A percentile compares a stretch with the other conserved stretches of the same genome.
Evolutionary conservation across 1,140 invertebrate species (phyloP).

Genomic region (Orchesella cincta): DNA sequence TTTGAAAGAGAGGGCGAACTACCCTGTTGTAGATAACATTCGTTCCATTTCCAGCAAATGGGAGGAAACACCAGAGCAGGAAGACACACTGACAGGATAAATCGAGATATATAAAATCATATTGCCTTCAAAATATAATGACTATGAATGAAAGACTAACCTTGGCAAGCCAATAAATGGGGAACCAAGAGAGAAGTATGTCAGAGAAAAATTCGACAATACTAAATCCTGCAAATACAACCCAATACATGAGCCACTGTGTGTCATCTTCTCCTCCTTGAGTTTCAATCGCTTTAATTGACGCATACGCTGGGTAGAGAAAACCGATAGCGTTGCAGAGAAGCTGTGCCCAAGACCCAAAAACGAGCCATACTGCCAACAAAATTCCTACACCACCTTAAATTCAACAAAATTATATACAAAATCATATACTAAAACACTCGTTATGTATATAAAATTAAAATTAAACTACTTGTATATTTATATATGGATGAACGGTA

Average conservation of each 20-base stretch:
- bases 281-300: slow-evolving; percentile 66
- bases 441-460: too few species aligned
- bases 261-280: slow-evolving; percentile 76
- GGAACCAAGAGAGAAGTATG: slow-evolving; percentile 87
- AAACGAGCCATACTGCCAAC: slow-evolving; percentile 82
- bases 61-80: slow-evolving; percentile 91
- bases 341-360: slow-evolving; percentile 92
- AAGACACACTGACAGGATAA: slow-evolving; percentile 77
- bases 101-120: too few species aligned
- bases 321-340: slow-evolving; percentile 96
- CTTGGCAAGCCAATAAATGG: slow-evolving; percentile 97
- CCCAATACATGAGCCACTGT: slow-evolving; percentile 89
- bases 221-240: slow-evolving; percentile 90
- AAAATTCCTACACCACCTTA: slow-evolving; percentile 70
- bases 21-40: slow-evolving; percentile 78
- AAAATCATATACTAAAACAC: not conserved
- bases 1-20: slow-evolving; percentile 85
- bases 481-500: too few species aligned
- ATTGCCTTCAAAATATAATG: not conserved
- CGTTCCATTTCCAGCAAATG: slow-evolving; percentile 88
- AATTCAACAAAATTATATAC: slow-evolving; percentile 50
- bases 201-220: slow-evolving; percentile 93
- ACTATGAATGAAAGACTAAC: slow-evolving; percentile 59
- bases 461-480: too few species aligned
- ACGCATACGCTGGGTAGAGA: slow-evolving; percentile 93